Conservation (phyloP, 2,113 vertebrate genomes). For the Psilopsiagon aurifrons region DNA sequence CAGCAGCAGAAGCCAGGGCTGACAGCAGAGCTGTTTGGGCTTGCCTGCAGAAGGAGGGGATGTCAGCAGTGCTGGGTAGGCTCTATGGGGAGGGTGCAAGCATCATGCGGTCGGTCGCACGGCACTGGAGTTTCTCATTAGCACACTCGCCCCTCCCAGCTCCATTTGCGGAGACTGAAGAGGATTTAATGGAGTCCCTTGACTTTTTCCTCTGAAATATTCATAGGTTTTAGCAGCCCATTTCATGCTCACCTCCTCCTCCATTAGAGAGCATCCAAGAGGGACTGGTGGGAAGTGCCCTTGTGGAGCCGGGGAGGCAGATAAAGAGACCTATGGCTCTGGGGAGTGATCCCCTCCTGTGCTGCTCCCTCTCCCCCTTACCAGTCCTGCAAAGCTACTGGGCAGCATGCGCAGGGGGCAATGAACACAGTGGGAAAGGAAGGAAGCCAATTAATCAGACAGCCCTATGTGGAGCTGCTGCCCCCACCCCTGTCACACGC, state of each 20-base stretch:
- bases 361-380: neutral
- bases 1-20: neutral
- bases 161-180: conserved; percentile 59
- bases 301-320: neutral
- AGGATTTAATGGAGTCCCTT: conserved; percentile 74
- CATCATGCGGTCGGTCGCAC: accelerated
- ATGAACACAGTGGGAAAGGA: neutral
- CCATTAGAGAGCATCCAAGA: conserved; percentile 54
- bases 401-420: neutral
- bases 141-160: neutral
- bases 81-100: accelerated
- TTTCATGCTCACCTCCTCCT: conserved; percentile 66
- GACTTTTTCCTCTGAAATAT: conserved; percentile 77
- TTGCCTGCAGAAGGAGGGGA: neutral
- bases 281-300: neutral
- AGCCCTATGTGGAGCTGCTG: neutral
- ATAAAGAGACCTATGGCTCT: neutral
- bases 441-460: conserved; percentile 2
- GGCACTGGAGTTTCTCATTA: conserved; percentile 54
- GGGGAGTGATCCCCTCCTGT: neutral
- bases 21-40: neutral
- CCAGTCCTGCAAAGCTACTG: neutral
- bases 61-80: neutral
- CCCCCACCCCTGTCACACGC: neutral
- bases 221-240: conserved; percentile 71